Conservation (phyloP, 1,140 invertebrate species). For the Procambarus virginalis region DNA sequence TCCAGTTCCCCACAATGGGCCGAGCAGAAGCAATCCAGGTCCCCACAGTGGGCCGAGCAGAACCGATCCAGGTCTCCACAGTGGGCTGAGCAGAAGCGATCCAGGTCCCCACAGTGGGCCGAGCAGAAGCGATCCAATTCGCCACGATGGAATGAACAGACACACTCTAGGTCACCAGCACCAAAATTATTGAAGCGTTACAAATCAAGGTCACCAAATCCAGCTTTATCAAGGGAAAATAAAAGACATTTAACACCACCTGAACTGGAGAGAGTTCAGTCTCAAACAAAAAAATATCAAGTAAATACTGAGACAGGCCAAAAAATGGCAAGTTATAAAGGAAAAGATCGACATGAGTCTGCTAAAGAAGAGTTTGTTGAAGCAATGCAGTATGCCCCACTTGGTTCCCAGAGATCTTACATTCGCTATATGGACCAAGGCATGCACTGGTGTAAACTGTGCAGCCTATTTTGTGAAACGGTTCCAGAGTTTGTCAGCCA, state of each 20-base stretch:
- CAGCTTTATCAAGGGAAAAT: not conserved
- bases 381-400: constrained; percentile 33
- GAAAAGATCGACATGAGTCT: not conserved
- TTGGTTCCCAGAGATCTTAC: constrained; percentile 26
- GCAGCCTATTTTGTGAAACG: constrained; percentile 52
- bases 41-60: no score
- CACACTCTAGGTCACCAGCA: not conserved
- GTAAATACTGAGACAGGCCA: not conserved
- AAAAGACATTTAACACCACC: constrained; percentile 1
- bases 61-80: no score
- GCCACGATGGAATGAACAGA: no score
- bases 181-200: constrained; percentile 4
- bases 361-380: not conserved
- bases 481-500: constrained; percentile 45
- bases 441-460: constrained; percentile 69
- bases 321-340: not conserved
- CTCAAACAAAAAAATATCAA: constrained; percentile 2
- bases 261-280: not conserved
- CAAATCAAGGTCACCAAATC: constrained; percentile 19
- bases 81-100: no score
- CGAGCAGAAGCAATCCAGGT: no score
- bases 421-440: constrained; percentile 57
- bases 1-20: no score
- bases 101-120: no score
- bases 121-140: no score